These are phyloP conservation scores for Desmophyllum pertusum DNA, from an alignment of 92 coral and sea anemone species.

Conservation along the genomic window DNA sequence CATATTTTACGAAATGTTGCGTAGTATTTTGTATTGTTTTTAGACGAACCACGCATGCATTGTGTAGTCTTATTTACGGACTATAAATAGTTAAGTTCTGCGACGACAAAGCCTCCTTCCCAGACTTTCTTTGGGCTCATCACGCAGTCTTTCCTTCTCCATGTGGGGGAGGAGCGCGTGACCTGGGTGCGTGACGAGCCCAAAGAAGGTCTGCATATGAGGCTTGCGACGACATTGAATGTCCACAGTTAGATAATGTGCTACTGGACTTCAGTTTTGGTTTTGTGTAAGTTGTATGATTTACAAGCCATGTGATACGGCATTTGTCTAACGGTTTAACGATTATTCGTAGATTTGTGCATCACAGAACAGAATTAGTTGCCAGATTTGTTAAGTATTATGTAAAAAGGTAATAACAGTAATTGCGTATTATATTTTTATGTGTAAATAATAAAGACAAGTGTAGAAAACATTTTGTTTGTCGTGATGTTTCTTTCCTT, in stretches of 20 bases:
- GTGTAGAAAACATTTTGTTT: background rate
- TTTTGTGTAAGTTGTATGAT: background rate
- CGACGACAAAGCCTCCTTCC: background rate
- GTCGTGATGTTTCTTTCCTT: background rate
- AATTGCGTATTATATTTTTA: conserved; percentile 60
- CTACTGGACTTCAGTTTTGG: background rate
- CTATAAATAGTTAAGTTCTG: conserved; percentile 17
- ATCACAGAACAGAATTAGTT: conserved; percentile 11
- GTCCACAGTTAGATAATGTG: conserved; percentile 1
- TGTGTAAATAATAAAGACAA: conserved; percentile 65
- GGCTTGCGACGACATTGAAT: too few relatives aligned
- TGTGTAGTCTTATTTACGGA: conserved; percentile 20
- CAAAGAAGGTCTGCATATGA: too few relatives aligned
- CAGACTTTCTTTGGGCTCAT: too few relatives aligned
- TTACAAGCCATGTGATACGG: background rate
- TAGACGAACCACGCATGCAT: conserved; percentile 5
- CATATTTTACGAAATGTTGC: background rate
- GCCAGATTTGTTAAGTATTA: conserved; percentile 37
- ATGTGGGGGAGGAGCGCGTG: too few relatives aligned
- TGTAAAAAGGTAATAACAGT: conserved; percentile 30
- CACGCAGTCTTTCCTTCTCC: too few relatives aligned
- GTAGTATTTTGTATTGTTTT: conserved; percentile 21
- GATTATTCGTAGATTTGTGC: conserved; percentile 14
- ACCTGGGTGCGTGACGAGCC: too few relatives aligned
- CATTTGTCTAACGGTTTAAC: conserved; percentile 4